Percentiles rank a stretch among this genome's conserved stretches.
Conservation (phyloP, 2,797 vertebrate genomes). For the Chaetophractus vellerosus region DNA sequence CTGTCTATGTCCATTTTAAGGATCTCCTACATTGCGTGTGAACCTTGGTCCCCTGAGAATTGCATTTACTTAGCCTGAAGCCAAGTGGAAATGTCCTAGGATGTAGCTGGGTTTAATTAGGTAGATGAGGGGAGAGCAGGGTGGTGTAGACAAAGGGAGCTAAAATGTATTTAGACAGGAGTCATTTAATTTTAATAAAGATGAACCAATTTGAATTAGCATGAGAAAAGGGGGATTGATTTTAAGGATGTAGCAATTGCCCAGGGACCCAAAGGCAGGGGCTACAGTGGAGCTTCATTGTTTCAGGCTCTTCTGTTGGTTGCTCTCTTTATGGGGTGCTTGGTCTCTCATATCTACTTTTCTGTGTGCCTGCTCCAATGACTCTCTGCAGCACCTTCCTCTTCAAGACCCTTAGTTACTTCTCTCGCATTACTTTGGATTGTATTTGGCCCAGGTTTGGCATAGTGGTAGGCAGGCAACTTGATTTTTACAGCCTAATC, state of each 20-base stretch:
- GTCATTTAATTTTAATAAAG: background rate
- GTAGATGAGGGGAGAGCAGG: background rate
- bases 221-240: background rate
- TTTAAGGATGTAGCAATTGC: background rate
- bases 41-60: background rate
- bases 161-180: background rate
- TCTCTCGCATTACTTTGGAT: background rate
- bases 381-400: background rate
- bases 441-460: background rate
- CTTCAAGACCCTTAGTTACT: background rate
- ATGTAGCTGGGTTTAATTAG: background rate
- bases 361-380: background rate
- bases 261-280: background rate
- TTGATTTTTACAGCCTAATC: background rate
- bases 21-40: background rate
- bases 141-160: background rate
- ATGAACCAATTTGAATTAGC: background rate
- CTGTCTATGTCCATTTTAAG: background rate
- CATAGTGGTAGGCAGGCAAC: background rate
- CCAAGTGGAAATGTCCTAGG: background rate
- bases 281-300: background rate
- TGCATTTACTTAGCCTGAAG: slow-evolving; percentile 18
- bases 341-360: background rate
- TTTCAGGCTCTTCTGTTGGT: background rate
- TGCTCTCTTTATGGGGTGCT: background rate